Conservation (phyloP, 2,888 invertebrate species). For the Atrina japonica region DNA sequence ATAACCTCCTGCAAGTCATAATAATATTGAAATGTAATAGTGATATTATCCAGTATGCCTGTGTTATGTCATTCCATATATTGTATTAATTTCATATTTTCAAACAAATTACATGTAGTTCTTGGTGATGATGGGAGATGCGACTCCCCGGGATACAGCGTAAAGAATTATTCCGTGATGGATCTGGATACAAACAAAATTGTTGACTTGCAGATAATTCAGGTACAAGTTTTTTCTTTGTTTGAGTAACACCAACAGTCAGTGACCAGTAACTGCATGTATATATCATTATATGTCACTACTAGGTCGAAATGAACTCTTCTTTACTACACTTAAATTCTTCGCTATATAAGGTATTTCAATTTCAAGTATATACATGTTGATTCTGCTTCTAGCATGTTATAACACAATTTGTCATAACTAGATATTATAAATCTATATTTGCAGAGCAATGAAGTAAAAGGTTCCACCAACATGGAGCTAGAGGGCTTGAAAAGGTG, state of each 20-base stretch:
- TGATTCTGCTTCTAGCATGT: no score
- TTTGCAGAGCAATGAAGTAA: slow-evolving; percentile 27
- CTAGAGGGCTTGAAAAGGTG: slow-evolving; percentile 2
- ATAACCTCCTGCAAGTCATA: no score
- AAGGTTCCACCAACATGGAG: slow-evolving; percentile 18
- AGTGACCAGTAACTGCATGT: no score
- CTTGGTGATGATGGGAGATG: slow-evolving; percentile 15
- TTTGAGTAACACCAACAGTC: no score
- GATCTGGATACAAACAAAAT: neutral
- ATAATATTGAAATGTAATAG: no score
- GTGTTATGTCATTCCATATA: no score
- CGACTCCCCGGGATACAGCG: slow-evolving; percentile 28
- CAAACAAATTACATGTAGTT: no score
- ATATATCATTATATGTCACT: neutral
- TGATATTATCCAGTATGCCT: no score
- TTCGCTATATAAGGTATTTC: no score
- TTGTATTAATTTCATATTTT: no score
- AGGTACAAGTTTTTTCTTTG: slow-evolving; percentile 4
- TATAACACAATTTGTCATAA: neutral
- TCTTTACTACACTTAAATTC: no score
- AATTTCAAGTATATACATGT: no score
- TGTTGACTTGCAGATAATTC: slow-evolving; percentile 14
- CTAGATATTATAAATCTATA: neutral
- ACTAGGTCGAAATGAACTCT: neutral
- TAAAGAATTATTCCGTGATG: slow-evolving; percentile 16